phyloP scores from a whole-genome alignment of 2,888 invertebrate genomes.

The Amphipoea oculea region DNA sequence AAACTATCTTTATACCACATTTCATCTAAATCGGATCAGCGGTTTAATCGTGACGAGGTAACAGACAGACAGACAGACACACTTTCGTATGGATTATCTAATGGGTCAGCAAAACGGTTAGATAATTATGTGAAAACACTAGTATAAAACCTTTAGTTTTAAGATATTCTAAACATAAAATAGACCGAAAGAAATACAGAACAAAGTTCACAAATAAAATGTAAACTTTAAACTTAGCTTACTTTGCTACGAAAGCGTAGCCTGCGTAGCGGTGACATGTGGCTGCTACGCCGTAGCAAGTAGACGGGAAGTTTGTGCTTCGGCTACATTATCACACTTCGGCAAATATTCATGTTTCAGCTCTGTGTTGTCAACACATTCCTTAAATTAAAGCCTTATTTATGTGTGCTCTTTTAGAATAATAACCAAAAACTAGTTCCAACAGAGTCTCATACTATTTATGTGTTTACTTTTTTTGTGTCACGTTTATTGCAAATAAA shows the following conservation, averaged over 20 bases:
- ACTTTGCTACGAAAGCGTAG: constrained; percentile 21
- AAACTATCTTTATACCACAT: too few species aligned
- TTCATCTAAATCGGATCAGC: too few species aligned
- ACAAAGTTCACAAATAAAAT: not conserved
- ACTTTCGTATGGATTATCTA: too few species aligned
- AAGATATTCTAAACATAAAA: not conserved
- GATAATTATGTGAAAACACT: not conserved
- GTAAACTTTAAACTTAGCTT: not conserved
- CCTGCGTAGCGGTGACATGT: constrained; percentile 23
- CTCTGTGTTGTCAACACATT: not conserved
- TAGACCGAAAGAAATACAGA: not conserved
- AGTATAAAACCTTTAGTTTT: not conserved
- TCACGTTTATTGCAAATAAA: not conserved
- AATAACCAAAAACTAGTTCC: not conserved
- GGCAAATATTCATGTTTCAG: constrained; percentile 21
- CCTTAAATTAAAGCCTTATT: not conserved
- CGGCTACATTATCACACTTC: constrained; percentile 20
- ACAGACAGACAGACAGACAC: too few species aligned
- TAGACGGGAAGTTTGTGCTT: constrained; percentile 1
- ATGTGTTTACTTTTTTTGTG: not conserved
- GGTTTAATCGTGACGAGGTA: too few species aligned
- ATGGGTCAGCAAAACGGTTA: too few species aligned
- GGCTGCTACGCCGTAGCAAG: constrained; percentile 46
- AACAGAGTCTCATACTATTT: not conserved
- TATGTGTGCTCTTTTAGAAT: not conserved